Evolutionary conservation across 2,888 invertebrate species (phyloP).

Genomic region (Sicus ferrugineus): DNA sequence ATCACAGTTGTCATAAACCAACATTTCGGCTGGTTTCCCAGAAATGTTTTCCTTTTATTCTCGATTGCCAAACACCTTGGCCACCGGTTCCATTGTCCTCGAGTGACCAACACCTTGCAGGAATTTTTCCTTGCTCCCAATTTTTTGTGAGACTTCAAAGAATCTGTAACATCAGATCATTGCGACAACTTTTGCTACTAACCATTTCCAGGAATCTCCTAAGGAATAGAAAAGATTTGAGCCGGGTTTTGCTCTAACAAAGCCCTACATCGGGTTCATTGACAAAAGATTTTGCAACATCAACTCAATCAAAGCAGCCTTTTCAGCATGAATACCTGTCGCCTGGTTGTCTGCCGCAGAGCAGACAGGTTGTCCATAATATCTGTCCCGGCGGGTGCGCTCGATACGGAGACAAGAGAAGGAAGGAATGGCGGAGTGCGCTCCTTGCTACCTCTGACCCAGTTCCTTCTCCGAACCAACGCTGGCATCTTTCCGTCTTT

Average conservation of each 20-base stretch:
- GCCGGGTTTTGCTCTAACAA: neutral
- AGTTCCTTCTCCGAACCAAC: neutral
- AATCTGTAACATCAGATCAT: neutral
- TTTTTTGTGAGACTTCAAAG: neutral
- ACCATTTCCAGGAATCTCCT: neutral
- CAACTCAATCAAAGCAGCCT: conserved; percentile 16
- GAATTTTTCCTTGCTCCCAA: neutral
- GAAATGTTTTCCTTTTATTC: too few species aligned
- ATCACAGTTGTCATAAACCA: too few species aligned
- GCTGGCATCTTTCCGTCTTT: neutral
- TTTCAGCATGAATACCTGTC: conserved; percentile 16
- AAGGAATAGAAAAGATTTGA: neutral
- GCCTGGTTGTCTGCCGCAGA: conserved; percentile 19
- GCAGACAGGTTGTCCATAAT: conserved; percentile 26
- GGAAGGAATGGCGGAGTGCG: neutral
- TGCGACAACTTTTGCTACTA: neutral
- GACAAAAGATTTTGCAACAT: conserved; percentile 28
- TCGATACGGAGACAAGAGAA: neutral
- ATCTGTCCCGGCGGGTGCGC: neutral
- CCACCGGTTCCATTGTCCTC: neutral
- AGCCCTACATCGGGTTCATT: conserved; percentile 16
- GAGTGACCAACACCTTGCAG: neutral
- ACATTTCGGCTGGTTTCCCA: neutral
- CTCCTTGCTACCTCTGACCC: conserved; percentile 3
- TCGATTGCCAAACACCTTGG: neutral